phyloP scores from a whole-genome alignment of 1,140 invertebrate genomes.

The Drosophila sucinea region DNA sequence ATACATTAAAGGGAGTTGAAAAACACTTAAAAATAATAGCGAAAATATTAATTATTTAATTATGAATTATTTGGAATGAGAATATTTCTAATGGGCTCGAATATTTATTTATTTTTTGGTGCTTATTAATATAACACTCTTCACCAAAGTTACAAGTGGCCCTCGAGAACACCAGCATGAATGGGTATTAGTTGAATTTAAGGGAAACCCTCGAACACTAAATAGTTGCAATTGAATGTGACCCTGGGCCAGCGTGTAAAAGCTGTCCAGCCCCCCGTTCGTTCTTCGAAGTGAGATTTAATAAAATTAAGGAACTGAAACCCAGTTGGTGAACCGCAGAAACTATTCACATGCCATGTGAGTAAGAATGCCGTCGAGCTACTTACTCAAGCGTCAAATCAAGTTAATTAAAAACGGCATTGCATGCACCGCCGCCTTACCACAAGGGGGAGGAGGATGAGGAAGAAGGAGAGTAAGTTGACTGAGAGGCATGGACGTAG shows the following conservation, averaged over 20 bases:
- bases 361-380: constrained; percentile 24
- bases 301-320: constrained; percentile 51
- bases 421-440: constrained; percentile 21
- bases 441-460: constrained; percentile 17
- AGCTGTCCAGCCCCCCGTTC: constrained; percentile 35
- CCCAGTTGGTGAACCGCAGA: constrained; percentile 21
- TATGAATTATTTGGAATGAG: no score
- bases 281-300: constrained; percentile 47
- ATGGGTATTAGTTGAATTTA: not conserved
- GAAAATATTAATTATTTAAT: not conserved
- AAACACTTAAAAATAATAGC: not conserved
- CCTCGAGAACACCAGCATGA: constrained; percentile 48
- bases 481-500: constrained; percentile 3
- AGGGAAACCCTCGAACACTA: constrained; percentile 11
- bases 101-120: not conserved
- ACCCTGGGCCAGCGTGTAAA: constrained; percentile 55
- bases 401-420: constrained; percentile 78
- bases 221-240: constrained; percentile 32
- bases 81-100: no score
- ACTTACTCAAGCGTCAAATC: constrained; percentile 81
- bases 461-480: constrained; percentile 4
- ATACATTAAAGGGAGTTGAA: no score
- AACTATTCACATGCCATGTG: constrained; percentile 32
- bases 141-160: constrained; percentile 39
- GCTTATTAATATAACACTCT: constrained; percentile 21